These are phyloP conservation scores for Lysandra bellargus DNA, from an alignment of 2,888 invertebrate species.

Conservation along the genomic window DNA sequence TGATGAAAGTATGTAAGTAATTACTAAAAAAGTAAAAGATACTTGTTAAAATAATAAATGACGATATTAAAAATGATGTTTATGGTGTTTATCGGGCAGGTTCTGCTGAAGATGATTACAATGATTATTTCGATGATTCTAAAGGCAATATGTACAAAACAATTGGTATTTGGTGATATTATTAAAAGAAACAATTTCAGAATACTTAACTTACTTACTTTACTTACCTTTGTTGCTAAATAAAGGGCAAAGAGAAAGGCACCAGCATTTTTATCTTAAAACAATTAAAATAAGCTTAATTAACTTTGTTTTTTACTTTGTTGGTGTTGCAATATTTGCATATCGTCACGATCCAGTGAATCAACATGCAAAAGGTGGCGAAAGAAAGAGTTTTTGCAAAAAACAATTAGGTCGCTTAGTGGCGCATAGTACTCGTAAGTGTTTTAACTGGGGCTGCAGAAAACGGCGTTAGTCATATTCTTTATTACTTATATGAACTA, in stretches of 20 bases:
- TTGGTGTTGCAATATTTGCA: conserved; percentile 6
- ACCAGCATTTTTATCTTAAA: not conserved
- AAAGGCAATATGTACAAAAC: not conserved
- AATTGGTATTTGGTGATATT: not conserved
- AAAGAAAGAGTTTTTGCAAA: not conserved
- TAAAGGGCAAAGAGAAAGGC: not conserved
- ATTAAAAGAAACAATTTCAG: not conserved
- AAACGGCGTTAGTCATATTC: not conserved
- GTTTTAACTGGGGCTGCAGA: not conserved
- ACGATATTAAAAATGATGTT: not conserved
- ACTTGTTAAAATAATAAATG: not conserved
- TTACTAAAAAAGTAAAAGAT: not conserved
- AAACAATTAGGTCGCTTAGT: not conserved
- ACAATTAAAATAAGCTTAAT: not conserved
- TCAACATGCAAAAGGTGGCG: not conserved
- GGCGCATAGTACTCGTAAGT: not conserved
- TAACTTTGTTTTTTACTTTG: not conserved
- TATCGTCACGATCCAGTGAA: not conserved
- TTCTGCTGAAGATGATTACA: not conserved
- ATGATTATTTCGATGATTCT: not conserved
- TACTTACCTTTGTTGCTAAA: not conserved
- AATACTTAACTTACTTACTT: not conserved
- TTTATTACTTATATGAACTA: no score
- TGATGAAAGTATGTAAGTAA: not conserved
- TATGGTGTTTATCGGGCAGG: not conserved